Percentiles rank a stretch among this genome's conserved stretches.
Conservation (phyloP, 2,888 invertebrate genomes). For the Polyploca ridens region DNA sequence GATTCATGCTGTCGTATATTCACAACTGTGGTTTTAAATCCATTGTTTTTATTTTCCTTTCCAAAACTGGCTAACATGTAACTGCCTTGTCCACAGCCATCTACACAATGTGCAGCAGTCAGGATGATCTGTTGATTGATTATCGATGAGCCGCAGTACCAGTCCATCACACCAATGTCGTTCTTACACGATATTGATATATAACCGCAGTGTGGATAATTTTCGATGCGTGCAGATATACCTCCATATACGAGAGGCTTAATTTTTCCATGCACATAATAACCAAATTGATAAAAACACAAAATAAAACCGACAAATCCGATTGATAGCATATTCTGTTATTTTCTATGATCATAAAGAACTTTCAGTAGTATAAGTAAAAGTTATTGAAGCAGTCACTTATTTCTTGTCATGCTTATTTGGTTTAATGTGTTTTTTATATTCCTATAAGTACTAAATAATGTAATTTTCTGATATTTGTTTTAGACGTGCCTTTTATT, state of each 20-base stretch:
- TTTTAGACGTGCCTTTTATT: too few relatives aligned
- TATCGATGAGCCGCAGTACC: slow-evolving; percentile 40
- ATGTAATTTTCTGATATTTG: too few relatives aligned
- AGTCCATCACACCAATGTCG: not conserved
- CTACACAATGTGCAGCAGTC: slow-evolving; percentile 31
- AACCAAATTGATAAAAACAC: not conserved
- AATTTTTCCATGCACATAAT: not conserved
- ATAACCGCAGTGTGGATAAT: slow-evolving; percentile 31
- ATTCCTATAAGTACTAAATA: too few relatives aligned
- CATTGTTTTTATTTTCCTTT: slow-evolving; percentile 12
- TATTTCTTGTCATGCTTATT: not conserved
- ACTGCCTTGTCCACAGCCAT: slow-evolving; percentile 16
- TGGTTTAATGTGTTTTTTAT: not conserved
- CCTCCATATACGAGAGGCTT: slow-evolving; percentile 28
- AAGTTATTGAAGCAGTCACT: not conserved
- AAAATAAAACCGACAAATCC: not conserved
- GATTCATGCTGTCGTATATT: slow-evolving; percentile 35
- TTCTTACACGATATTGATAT: slow-evolving; percentile 30
- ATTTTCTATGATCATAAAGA: not conserved
- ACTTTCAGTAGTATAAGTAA: not conserved
- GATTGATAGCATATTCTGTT: not conserved
- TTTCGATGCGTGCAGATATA: slow-evolving; percentile 21
- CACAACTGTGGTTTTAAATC: not conserved
- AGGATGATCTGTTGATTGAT: slow-evolving; percentile 31
- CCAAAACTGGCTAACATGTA: slow-evolving; percentile 22